Percentiles rank a stretch among this genome's conserved stretches.
Conservation (phyloP, 2,888 invertebrate genomes). For the Julus scanicus region DNA sequence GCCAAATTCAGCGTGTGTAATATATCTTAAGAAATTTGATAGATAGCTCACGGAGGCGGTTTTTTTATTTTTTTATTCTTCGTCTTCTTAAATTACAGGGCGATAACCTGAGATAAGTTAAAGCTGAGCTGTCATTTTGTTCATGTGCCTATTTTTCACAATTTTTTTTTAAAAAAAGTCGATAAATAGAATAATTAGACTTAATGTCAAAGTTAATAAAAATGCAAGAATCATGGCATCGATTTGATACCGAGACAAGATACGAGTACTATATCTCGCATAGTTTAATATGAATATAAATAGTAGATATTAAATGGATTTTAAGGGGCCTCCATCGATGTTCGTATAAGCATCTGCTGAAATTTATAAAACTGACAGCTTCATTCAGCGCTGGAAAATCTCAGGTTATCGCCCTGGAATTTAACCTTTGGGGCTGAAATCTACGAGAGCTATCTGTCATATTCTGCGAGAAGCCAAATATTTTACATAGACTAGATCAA, state of each 20-base stretch:
- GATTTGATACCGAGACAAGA: too few relatives aligned
- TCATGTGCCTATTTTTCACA: neutral
- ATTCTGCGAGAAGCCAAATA: neutral
- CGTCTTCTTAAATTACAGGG: slow-evolving; percentile 36
- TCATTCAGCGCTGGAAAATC: slow-evolving; percentile 38
- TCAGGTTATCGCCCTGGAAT: slow-evolving; percentile 49
- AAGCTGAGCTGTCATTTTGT: slow-evolving; percentile 20
- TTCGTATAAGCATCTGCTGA: neutral
- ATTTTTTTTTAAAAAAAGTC: neutral
- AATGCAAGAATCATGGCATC: too few relatives aligned
- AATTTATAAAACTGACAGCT: slow-evolving; percentile 33
- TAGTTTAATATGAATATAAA: neutral
- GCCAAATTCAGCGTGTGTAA: slow-evolving; percentile 27
- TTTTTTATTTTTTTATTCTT: neutral
- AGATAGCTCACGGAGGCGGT: slow-evolving; percentile 29
- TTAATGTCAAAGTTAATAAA: neutral
- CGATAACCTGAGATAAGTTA: slow-evolving; percentile 47
- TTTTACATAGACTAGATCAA: slow-evolving; percentile 3
- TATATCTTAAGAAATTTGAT: slow-evolving; percentile 37
- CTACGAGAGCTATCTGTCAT: slow-evolving; percentile 46
- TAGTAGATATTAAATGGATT: neutral
- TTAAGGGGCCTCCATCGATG: neutral
- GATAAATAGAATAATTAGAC: neutral
- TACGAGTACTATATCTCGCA: neutral
- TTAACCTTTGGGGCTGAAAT: slow-evolving; percentile 38